These are phyloP conservation scores for Toxotes chatareus DNA, from an alignment of 2,113 vertebrate genomes.

Conservation along the genomic window DNA sequence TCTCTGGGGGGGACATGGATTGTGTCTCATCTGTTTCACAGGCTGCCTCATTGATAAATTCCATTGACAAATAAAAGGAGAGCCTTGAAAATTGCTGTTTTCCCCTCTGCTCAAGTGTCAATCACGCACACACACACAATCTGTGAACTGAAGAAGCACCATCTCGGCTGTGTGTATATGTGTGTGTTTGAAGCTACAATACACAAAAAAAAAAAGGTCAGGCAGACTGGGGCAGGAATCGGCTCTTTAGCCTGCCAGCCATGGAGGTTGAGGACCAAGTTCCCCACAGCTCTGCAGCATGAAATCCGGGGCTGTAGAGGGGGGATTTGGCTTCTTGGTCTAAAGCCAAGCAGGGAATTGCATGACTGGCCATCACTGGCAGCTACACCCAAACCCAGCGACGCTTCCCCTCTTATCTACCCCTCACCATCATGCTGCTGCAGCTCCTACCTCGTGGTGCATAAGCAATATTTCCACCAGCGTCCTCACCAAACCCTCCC, in stretches of 20 bases:
- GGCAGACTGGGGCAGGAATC: constrained; percentile 47
- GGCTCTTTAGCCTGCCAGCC: constrained; percentile 80
- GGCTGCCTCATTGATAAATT: constrained; percentile 53
- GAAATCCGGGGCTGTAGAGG: constrained; percentile 85
- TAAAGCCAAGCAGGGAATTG: constrained; percentile 84
- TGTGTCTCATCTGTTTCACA: constrained; percentile 36
- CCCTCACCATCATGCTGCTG: constrained; percentile 88
- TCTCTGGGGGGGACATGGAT: constrained; percentile 15
- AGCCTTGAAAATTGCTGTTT: constrained; percentile 38
- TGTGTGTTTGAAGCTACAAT: constrained; percentile 53
- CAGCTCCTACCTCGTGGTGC: constrained; percentile 89
- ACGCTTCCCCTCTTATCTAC: constrained; percentile 89
- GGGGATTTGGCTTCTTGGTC: constrained; percentile 85
- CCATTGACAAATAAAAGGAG: constrained; percentile 44
- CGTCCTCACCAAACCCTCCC: constrained; percentile 86
- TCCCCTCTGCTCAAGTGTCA: constrained; percentile 44
- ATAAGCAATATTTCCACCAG: constrained; percentile 97
- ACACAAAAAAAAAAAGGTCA: constrained; percentile 56
- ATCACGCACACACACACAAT: constrained; percentile 13
- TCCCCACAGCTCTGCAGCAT: constrained; percentile 75
- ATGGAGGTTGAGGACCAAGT: constrained; percentile 81
- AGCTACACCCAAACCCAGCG: constrained; percentile 54
- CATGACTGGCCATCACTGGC: constrained; percentile 78
- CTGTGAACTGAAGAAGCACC: constrained; percentile 1
- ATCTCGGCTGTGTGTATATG: constrained; percentile 32